Evolutionary conservation across 2,113 vertebrate genomes (phyloP), one percentile per base, ranked within the genome.

Genomic region (Chloebia gouldiae): DNA sequence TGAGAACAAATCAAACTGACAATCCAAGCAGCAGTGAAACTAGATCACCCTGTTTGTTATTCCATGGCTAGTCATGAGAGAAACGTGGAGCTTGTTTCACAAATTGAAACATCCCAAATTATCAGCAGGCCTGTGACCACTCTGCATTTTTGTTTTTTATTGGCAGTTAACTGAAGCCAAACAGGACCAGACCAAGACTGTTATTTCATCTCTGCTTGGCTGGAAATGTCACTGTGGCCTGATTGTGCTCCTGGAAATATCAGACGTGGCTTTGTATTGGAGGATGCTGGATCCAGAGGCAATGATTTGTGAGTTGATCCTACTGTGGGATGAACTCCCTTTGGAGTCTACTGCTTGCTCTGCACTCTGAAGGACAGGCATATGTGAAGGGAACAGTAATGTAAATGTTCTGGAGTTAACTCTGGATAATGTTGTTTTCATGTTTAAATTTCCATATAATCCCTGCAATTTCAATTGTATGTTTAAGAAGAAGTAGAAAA

Each of bases 1-100:
- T 80, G 71, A 93, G 75, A 88, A 87, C 81, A 91, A 95, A 95
- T 95, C 75, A 94, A 92, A 82, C 70, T 95, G 78, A 93, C 92
- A 95, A 18, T 59, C 39, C 75, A 80, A 89, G 75, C 84, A 85
- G 66, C 78, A 80, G 70, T 91, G 93, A 95, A 97, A 95, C 68
- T 83, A 44, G 78, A 94, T 85, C 78, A 54, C 71, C 47, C 80
- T 93, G 93, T 90, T 92, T 93, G 82, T 92, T 96, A 80, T 91
- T 92, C 78, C 39, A 30, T 11, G 71, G 69, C 40, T 76, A 60
- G 70, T 91, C 70, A 82, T 70, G 85, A 94, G 59, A 95, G 87
- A 95, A 95, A 95, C 0, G 2, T 73, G 81, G 71, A 87, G 24
- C 59, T 95, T 96, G 93, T 92, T 94, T 70, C 79, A 91, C 81